Evolutionary conservation across 2,888 invertebrate genomes (phyloP), one percentile per base, ranked within the genome.

Genomic region (Sicus ferrugineus): DNA sequence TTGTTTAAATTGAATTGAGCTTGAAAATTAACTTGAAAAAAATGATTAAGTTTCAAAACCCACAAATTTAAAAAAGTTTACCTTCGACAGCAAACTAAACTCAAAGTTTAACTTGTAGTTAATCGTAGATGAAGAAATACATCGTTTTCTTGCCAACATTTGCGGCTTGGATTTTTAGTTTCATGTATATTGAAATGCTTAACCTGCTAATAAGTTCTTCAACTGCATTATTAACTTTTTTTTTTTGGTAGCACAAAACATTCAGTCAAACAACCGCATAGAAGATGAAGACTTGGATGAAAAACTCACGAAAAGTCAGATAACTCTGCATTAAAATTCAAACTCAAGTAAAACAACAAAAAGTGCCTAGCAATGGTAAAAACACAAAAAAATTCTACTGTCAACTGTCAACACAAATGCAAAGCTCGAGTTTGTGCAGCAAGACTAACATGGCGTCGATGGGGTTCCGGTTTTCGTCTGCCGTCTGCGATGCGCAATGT

Each of bases 1-100:
- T 42, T 46, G 11, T 62, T 42, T 42, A 62, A 30, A 46, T 26
- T 46, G 62, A 62, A 26, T 46, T 62, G 30, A 62, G 62, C 62
- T 62, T 62, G 23, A 23, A 23, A 62, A 62, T 42, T 42, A 42
- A 42, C 14, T 42, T n/a, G 14, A 26, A 7, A 62, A 62, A 62
- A 26, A n/a, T 28, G 48, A 46, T 62, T 62, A 62, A 26, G 28
- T 46, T 23, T 28, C 38, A 42, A 26, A 21, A 48, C 16, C 62
- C 30, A 48, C 62, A 46, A 62, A 62, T 16, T 38, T 23, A 4
- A 21, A 9, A 28, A 26, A 23, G 28, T 19, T 19, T 48, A 48
- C 1, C 48, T 48, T 0, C 14, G 16, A 16, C 26, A 6, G 7
- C 56, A n/a, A 56, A 26, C 28, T 28, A 28, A 54, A 54, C 3